Conservation (phyloP, 2,797 vertebrate species). For the Prunella strophiata region DNA sequence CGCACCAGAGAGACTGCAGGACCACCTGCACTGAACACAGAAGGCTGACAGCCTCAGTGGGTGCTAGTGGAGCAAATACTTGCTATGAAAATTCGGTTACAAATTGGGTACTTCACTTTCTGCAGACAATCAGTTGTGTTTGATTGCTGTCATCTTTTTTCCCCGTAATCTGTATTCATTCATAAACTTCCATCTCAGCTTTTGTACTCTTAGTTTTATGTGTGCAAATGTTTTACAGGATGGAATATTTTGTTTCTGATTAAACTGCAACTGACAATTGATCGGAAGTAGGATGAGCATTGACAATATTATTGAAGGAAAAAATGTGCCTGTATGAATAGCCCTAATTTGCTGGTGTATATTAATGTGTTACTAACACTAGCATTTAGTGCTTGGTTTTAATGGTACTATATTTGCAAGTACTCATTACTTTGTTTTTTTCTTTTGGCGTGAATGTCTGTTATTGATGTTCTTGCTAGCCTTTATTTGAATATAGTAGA, state of each 20-base stretch:
- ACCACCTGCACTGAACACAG: conserved; percentile 49
- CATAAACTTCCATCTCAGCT: conserved; percentile 27
- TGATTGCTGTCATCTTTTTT: not conserved
- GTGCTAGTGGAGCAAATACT: not conserved
- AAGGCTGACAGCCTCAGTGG: conserved; percentile 46
- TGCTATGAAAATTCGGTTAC: not conserved
- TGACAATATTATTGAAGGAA: not conserved
- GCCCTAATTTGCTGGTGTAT: conserved; percentile 6
- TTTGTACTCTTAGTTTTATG: conserved; percentile 29
- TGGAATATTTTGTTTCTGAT: not conserved
- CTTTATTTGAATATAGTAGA: not conserved
- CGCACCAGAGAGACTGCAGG: conserved; percentile 73
- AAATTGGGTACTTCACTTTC: conserved; percentile 51
- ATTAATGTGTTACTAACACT: not conserved
- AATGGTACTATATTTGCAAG: conserved; percentile 16
- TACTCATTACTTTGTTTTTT: not conserved
- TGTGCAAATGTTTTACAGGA: conserved; percentile 8
- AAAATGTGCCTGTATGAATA: conserved; percentile 11
- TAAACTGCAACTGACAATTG: not conserved
- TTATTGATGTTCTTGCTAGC: not conserved
- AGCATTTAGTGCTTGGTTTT: conserved; percentile 20
- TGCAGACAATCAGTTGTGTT: conserved; percentile 48
- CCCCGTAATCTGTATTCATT: not conserved
- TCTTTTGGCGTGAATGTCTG: not conserved
- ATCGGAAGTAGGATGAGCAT: not conserved